Evolutionary conservation across 2,797 vertebrate genomes (phyloP), one percentile per base, ranked within the genome.

Genomic region (Sparus aurata): DNA sequence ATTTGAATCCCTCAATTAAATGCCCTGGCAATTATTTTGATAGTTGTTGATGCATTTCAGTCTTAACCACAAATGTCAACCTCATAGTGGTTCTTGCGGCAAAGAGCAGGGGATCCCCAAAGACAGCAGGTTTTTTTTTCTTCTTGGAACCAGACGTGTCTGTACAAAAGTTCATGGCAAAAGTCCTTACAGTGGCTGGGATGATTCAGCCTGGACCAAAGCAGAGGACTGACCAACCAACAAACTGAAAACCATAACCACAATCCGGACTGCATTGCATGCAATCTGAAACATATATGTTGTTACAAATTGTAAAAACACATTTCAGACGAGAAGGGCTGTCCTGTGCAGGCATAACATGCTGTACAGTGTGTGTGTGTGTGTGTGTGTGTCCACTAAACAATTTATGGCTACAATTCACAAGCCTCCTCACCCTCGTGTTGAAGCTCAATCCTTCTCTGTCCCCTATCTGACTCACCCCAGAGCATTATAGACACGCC

Each of bases 381-480:
- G 30, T 30, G 30, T 30, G 30, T 30, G 50, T 30, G 30, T 74
- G 85, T 72, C 68, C 82, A 77, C 41, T 54, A 60, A 77, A 76
- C 22, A 69, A 75, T 73, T 84, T 60, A 69, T 47, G 2, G n/a
- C 22, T 8, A 59, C 57, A 61, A 47, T 76, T 75, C n/a, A 71
- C 27, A 41, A 63, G 68, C 38, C 38, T 80, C 63, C 41, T 81
- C 61, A 20, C 59, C 55, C 46, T 77, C 54, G 22, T 17, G 43
- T 59, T 13, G 30, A 53, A 75, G 16, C 60, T 83, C 64, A 84
- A 52, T 83, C 69, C 69, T 69, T 52, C 23, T 74, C 73, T 78
- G 82, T 82, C 77, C 81, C 61, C 30, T 68, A 13, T 43, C 25
- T 66, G 80, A 90, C 83, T 85, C 65, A 27, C 69, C 79, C 80